Base-by-base conservation (phyloP, 2,888 invertebrate species). In the Gnatocerus cornutus region DNA sequence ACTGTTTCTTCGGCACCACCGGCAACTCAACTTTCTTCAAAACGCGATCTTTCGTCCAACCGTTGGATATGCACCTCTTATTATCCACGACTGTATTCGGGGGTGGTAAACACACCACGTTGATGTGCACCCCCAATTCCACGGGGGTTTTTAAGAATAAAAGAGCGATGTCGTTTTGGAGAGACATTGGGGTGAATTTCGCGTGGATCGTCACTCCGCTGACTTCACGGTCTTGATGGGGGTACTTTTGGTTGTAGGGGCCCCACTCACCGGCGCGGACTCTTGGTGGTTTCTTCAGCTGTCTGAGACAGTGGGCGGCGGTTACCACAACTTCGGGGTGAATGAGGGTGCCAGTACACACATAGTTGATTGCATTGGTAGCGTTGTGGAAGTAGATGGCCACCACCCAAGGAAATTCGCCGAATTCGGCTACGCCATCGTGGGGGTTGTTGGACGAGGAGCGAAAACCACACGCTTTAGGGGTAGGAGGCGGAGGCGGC, bases 241-340 rank as follows among this genome's bases (percentile, higher is more conserved):
- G 89, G 63, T 87, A 88, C 0, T 89, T 89, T 79, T 94, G 94
- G 45, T 87, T 87, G 14, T 87, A 89, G 0, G 93, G 92, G 82
- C 94, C 93, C 93, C 94, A 94, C 84, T 94, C 94, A 0, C 94
- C 94, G 0, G 91, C 91, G 0, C 94, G 87, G 0, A 92, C 65
- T 39, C 67, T 71, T 65, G 75, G 69, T 12, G 39, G 37, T 0
- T 55, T 65, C 10, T 53, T 41, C 3, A 46, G 33, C 10, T 67
- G 81, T 62, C 76, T 79, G 9, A 92, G 88, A 79, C 92, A 92
- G 83, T 95, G 94, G 0, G 93, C 93, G 0, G 93, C 92, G 0
- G 94, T 94, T 6, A 95, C 80, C 0, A 93, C 91, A 0, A 92
- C 92, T 56, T 85, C 85, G 0, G 88, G 89, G 69, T 92, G 91